Percentiles rank a stretch among this genome's conserved stretches.
phyloP scores from a whole-genome alignment of 2,888 invertebrate species.

The Brenthis hecate region DNA sequence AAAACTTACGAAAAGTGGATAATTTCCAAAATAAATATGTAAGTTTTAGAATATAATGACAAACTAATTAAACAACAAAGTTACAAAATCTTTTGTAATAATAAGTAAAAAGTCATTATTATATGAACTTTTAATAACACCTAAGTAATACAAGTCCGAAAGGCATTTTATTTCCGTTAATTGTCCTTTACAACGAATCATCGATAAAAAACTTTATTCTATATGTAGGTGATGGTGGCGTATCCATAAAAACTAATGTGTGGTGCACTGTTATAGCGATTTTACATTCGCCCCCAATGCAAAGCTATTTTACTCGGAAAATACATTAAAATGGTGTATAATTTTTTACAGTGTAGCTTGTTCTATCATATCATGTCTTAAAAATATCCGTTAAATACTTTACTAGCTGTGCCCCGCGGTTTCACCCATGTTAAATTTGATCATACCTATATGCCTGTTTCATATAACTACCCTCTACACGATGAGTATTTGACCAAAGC shows the following conservation, averaged over 20 bases:
- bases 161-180: slow-evolving; percentile 21
- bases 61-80: slow-evolving; percentile 14
- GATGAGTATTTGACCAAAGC: too few relatives aligned
- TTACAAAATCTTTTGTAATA: slow-evolving; percentile 8
- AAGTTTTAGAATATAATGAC: slow-evolving; percentile 2
- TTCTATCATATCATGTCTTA: too few relatives aligned
- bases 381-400: too few relatives aligned
- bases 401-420: too few relatives aligned
- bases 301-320: slow-evolving; percentile 22
- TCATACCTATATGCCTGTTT: too few relatives aligned
- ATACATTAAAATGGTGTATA: slow-evolving; percentile 13
- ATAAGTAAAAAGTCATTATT: slow-evolving; percentile 6
- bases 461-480: too few relatives aligned
- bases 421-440: too few relatives aligned
- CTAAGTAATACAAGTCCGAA: slow-evolving; percentile 7
- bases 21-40: too few relatives aligned
- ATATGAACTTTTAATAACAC: neutral
- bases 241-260: slow-evolving; percentile 40
- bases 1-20: too few relatives aligned
- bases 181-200: slow-evolving; percentile 28
- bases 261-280: slow-evolving; percentile 25
- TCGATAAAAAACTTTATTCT: slow-evolving; percentile 31
- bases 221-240: slow-evolving; percentile 32
- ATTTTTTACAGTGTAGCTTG: neutral
- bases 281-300: slow-evolving; percentile 25